A percentile compares a stretch with the other conserved stretches of the same genome.
Conservation (phyloP, 2,113 vertebrate species). For the Procavia capensis region DNA sequence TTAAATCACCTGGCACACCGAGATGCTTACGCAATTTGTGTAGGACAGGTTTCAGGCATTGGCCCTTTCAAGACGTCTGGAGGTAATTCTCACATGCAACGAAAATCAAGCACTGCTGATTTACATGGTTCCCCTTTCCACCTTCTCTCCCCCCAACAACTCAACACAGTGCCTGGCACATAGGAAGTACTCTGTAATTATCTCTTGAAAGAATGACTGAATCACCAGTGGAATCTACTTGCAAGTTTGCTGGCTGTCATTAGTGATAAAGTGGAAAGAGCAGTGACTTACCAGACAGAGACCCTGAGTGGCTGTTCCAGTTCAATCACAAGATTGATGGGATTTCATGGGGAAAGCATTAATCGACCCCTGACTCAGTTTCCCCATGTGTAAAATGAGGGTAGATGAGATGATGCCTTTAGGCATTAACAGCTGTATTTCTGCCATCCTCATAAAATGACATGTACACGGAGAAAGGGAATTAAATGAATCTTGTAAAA, state of each 20-base stretch:
- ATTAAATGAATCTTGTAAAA: slow-evolving; percentile 77
- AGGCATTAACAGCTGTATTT: slow-evolving; percentile 49
- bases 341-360: slow-evolving; percentile 21
- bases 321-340: not conserved
- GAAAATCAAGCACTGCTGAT: not conserved
- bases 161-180: not conserved
- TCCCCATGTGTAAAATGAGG: slow-evolving; percentile 24
- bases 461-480: slow-evolving; percentile 23
- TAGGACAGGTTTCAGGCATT: not conserved
- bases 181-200: not conserved
- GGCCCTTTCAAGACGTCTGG: not conserved
- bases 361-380: not conserved
- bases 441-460: slow-evolving; percentile 65
- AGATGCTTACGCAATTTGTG: not conserved
- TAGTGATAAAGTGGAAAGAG: not conserved
- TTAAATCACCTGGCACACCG: not conserved
- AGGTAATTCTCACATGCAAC: not conserved
- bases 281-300: not conserved
- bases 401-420: not conserved
- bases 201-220: not conserved
- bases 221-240: not conserved
- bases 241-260: not conserved
- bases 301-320: not conserved
- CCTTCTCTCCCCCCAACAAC: not conserved
- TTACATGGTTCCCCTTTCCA: not conserved